Base-by-base conservation (phyloP, 2,113 vertebrate species). In the Podilymbus podiceps region DNA sequence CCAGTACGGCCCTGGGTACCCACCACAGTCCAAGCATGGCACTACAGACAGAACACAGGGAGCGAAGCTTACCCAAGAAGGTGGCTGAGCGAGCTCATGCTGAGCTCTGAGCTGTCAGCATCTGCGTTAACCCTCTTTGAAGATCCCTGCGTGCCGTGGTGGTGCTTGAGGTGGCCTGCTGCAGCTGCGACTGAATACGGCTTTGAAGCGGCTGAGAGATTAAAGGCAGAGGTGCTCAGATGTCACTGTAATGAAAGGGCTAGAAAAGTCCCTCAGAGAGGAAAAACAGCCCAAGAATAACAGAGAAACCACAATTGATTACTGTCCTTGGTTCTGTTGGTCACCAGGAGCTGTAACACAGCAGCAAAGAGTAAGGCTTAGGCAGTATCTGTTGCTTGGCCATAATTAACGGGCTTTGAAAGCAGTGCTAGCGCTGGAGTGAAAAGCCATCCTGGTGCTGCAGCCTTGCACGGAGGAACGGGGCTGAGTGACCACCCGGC, bases 401-500 rank as follows among this genome's bases (percentile, higher is more conserved):
- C 58, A 28, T 74, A 31, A 44, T 5, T 30, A 87, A 25, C 7
- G n/a, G 89, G 8, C 24, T 38, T 35, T 85, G 82, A 66, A 46
- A 58, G 40, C 67, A 85, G 52, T 6, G 35, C 49, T 88, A 13
- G 11, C 4, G 38, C 76, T 49, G 42, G 52, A 40, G 7, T 21
- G 25, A 46, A 68, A 58, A 88, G 13, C n/a, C 59, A 11, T 7
- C 6, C 88, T 2, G 11, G 16, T 50, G 15, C 72, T 27, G 22
- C 0, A 5, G 50, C 5, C 33, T 18, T 18, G 4, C 6, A 5
- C 0, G 3, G 7, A 66, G 33, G 42, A 49, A 35, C 2, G 17
- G 16, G 63, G 23, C 30, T 63, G 44, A 42, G 30, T 25, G 35
- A 44, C 4, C 6, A 27, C 47, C 31, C 2, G 25, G 25, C 68